Evolutionary conservation across 1,140 invertebrate genomes (phyloP).

Genomic region (Brachionus paranguensis): DNA sequence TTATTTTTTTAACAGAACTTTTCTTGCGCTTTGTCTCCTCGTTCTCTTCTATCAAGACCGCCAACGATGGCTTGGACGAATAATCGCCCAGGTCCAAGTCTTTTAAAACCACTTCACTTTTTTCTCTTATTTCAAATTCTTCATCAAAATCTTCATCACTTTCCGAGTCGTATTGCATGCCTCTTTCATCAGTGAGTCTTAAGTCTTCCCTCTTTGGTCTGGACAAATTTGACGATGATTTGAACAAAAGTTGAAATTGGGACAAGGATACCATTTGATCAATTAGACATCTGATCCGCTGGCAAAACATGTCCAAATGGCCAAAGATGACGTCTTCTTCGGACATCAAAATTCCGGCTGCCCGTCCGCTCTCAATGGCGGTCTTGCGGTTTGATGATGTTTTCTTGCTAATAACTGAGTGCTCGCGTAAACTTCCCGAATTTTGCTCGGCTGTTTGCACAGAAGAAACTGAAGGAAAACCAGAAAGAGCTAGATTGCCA

Average conservation of each 20-base stretch:
- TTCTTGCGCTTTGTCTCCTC: neutral
- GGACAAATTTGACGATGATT: conserved; percentile 3
- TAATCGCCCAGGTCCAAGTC: neutral
- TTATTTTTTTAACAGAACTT: neutral
- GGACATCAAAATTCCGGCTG: conserved; percentile 50
- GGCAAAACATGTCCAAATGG: conserved; percentile 52
- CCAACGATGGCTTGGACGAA: neutral
- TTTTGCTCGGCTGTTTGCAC: conserved; percentile 42
- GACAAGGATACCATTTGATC: conserved; percentile 53
- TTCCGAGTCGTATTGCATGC: neutral
- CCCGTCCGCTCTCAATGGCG: conserved; percentile 38
- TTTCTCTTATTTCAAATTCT: neutral
- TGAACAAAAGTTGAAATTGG: conserved; percentile 45
- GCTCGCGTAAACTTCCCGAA: neutral
- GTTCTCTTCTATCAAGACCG: neutral
- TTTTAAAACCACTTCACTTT: conserved; percentile 2
- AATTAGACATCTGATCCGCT: conserved; percentile 49
- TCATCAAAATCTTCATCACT: conserved; percentile 22
- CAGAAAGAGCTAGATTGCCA: conserved; percentile 47
- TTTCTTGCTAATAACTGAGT: conserved; percentile 9
- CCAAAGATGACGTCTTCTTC: conserved; percentile 53
- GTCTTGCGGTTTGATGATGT: neutral
- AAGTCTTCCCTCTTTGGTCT: conserved; percentile 24
- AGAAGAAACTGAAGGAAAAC: conserved; percentile 50
- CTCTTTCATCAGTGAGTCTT: neutral